phyloP scores from a whole-genome alignment of 1,140 invertebrate genomes.

The Adoxophyes honmai region DNA sequence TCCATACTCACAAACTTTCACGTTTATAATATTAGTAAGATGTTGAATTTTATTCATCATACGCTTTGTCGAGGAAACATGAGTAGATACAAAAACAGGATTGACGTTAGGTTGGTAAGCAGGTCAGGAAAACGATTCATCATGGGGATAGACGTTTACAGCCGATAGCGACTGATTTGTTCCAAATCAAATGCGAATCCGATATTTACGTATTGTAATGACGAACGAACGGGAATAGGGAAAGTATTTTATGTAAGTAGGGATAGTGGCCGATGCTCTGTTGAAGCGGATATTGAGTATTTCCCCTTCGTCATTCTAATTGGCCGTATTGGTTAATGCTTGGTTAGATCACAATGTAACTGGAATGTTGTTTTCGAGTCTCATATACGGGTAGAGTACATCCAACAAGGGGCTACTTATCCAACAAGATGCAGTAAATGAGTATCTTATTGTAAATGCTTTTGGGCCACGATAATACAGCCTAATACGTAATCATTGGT shows the following conservation, averaged over 20 bases:
- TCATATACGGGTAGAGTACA: no score
- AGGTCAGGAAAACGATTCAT: conserved; percentile 45
- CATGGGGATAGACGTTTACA: conserved; percentile 45
- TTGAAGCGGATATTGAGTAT: conserved; percentile 4
- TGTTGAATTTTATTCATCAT: no score
- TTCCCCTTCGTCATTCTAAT: background rate
- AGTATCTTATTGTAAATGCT: no score
- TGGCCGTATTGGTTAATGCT: background rate
- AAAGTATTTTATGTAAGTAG: conserved; percentile 1
- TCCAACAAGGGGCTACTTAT: no score
- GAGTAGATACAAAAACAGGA: background rate
- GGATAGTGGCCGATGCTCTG: conserved; percentile 6
- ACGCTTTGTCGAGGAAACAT: no score
- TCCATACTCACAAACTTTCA: no score
- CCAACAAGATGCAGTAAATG: no score
- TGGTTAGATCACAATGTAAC: no score
- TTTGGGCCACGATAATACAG: no score
- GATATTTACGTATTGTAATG: conserved; percentile 35
- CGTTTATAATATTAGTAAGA: no score
- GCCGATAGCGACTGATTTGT: conserved; percentile 45
- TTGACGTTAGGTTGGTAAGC: conserved; percentile 14
- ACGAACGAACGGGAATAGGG: conserved; percentile 6
- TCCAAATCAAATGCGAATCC: conserved; percentile 38
- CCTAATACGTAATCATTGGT: no score
- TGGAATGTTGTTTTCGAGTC: no score